Percentiles rank a stretch among this genome's conserved stretches.
Evolutionary conservation across 2,888 invertebrate species (phyloP).

Genomic region (Hydrotaea diabolus): DNA sequence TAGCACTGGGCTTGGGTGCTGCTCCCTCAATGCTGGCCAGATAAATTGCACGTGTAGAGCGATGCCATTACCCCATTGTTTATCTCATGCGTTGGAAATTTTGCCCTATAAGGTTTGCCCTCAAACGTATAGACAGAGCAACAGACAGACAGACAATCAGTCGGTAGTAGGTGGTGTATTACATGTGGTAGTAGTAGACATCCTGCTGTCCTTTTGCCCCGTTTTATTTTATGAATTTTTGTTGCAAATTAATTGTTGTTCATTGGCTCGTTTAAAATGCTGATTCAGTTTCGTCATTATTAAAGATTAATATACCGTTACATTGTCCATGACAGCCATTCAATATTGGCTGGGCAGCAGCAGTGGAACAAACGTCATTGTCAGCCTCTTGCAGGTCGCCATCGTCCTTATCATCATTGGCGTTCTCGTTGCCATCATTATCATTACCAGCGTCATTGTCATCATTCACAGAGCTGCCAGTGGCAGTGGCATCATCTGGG

Average conservation of each 20-base stretch:
- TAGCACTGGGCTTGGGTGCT: no score
- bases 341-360: slow-evolving; percentile 69
- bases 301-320: slow-evolving; percentile 80
- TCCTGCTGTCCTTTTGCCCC: slow-evolving; percentile 9
- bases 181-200: no score
- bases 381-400: neutral
- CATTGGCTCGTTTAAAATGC: slow-evolving; percentile 79
- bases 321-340: slow-evolving; percentile 77
- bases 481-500: neutral
- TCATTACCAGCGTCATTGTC: slow-evolving; percentile 10
- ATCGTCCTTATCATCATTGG: slow-evolving; percentile 26
- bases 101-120: no score
- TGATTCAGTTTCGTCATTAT: slow-evolving; percentile 81
- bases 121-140: neutral
- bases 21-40: neutral
- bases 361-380: slow-evolving; percentile 5
- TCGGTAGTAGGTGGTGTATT: no score
- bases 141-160: neutral
- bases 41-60: neutral
- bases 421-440: neutral
- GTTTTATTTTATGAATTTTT: slow-evolving; percentile 44
- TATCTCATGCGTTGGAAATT: neutral
- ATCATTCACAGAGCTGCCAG: neutral
- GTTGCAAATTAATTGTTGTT: slow-evolving; percentile 71
- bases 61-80: neutral